Conservation (phyloP, 2,888 invertebrate species). For the Caenorhabditis sp. region DNA sequence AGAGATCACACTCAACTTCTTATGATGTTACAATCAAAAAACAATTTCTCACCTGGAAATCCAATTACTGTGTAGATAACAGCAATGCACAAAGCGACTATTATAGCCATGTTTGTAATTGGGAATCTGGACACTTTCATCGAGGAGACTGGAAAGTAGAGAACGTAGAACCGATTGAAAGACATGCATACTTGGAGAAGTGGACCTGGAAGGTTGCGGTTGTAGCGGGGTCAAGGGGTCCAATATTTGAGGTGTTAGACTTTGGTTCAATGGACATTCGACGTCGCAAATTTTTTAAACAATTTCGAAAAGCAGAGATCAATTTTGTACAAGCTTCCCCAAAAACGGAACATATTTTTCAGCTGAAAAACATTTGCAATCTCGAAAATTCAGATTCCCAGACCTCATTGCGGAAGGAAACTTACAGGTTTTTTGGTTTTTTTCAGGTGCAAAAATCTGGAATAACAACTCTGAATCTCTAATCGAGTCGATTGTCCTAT, state of each 20-base stretch:
- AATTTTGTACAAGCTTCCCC: too few relatives aligned
- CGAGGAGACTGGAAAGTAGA: slow-evolving; percentile 51
- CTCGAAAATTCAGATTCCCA: too few relatives aligned
- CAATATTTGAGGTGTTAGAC: neutral
- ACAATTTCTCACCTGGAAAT: slow-evolving; percentile 36
- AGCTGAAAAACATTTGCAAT: too few relatives aligned
- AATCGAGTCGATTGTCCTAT: neutral
- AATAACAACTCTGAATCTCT: slow-evolving; percentile 4
- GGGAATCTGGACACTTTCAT: slow-evolving; percentile 40
- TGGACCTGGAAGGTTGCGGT: slow-evolving; percentile 46
- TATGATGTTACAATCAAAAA: neutral
- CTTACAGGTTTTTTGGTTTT: neutral
- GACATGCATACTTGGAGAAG: slow-evolving; percentile 61
- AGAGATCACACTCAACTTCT: slow-evolving; percentile 2
- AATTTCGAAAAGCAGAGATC: too few relatives aligned
- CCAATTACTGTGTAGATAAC: slow-evolving; percentile 59
- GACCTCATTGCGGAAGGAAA: neutral
- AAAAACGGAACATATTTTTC: too few relatives aligned
- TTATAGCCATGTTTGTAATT: slow-evolving; percentile 50
- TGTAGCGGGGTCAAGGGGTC: neutral
- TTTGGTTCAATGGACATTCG: neutral
- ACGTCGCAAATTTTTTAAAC: too few relatives aligned
- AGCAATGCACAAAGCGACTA: slow-evolving; percentile 36
- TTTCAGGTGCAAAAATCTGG: neutral
- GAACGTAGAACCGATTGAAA: slow-evolving; percentile 60